phyloP scores from a whole-genome alignment of 2,113 vertebrate species.

The Smithornis capensis region DNA sequence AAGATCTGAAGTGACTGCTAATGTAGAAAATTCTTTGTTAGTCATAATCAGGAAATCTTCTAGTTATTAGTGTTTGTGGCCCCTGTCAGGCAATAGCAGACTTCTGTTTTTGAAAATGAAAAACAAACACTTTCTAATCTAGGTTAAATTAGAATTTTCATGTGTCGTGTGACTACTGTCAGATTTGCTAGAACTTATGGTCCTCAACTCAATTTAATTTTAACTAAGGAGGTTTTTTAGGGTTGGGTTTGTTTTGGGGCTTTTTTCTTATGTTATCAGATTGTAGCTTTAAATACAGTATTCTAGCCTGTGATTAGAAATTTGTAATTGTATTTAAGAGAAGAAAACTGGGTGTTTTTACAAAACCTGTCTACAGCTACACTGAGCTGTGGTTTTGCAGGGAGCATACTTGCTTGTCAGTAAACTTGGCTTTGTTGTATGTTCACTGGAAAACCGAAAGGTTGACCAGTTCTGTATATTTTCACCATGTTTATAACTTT shows the following conservation, averaged over 20 bases:
- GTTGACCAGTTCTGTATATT: not conserved
- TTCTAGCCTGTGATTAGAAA: not conserved
- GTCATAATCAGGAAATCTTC: not conserved
- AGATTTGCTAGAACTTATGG: not conserved
- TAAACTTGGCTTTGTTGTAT: not conserved
- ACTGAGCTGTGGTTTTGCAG: not conserved
- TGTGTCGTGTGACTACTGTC: not conserved
- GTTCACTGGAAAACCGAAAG: not conserved
- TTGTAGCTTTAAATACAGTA: not conserved
- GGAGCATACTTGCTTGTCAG: not conserved
- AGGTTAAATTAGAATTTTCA: not conserved
- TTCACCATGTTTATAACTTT: not conserved
- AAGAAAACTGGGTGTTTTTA: not conserved
- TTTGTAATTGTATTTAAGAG: not conserved
- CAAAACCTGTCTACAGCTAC: not conserved
- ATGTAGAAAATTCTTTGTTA: not conserved
- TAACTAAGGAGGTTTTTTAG: not conserved
- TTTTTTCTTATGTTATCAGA: not conserved
- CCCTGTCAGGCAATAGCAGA: not conserved
- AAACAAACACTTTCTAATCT: not conserved
- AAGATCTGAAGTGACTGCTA: not conserved
- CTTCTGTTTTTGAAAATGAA: not conserved
- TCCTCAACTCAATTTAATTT: not conserved
- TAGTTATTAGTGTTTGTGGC: not conserved
- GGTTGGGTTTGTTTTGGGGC: not conserved